Conservation (phyloP, 2,797 vertebrate species). For the Oreonectes daqikongensis region DNA sequence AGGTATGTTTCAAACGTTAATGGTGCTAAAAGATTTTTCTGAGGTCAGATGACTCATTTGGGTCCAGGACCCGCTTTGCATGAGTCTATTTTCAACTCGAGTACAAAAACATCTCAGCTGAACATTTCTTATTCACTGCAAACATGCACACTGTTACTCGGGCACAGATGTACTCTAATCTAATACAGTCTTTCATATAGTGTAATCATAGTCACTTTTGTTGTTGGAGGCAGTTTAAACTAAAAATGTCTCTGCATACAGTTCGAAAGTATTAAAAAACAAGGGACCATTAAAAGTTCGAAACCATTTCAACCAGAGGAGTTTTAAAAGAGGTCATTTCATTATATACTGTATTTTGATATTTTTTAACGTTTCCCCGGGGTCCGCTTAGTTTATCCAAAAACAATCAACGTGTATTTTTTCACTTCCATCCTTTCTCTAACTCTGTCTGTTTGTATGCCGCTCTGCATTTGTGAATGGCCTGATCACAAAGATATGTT, state of each 20-base stretch:
- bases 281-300: slow-evolving; percentile 23
- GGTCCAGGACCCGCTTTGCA: no score
- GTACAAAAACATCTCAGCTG: slow-evolving; percentile 28
- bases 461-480: background rate
- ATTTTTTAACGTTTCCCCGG: background rate
- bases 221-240: background rate
- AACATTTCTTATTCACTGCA: slow-evolving; percentile 49
- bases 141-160: slow-evolving; percentile 35
- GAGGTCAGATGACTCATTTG: background rate
- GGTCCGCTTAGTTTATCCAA: background rate
- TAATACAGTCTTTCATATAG: background rate
- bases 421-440: background rate
- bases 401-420: background rate
- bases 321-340: slow-evolving; percentile 21
- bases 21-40: slow-evolving; percentile 2
- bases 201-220: background rate
- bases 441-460: background rate
- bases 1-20: background rate
- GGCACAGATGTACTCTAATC: background rate
- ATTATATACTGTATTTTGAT: background rate
- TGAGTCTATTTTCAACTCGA: background rate
- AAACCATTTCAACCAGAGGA: background rate
- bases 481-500: background rate
- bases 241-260: background rate
- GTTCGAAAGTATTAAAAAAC: background rate